A percentile compares a stretch with the other conserved stretches of the same genome.
Conservation (phyloP, 2,888 invertebrate species). For the Dioctria linearis region DNA sequence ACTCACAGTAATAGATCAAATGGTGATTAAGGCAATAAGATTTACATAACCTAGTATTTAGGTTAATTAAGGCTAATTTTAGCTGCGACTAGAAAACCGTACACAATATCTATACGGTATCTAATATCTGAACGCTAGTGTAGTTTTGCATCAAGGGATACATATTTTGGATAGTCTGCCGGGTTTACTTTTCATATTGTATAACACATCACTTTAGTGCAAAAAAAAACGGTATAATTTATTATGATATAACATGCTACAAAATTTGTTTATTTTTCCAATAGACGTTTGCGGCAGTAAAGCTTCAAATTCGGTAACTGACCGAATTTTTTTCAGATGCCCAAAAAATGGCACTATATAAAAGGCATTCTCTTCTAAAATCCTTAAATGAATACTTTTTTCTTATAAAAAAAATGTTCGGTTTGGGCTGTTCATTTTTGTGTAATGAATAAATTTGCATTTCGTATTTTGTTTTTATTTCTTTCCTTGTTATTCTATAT, state of each 20-base stretch:
- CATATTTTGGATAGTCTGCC: too few species aligned
- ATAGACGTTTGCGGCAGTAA: background rate
- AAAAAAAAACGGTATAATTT: too few species aligned
- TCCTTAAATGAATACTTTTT: slow-evolving; percentile 39
- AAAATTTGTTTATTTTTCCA: background rate
- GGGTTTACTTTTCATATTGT: too few species aligned
- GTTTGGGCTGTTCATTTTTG: slow-evolving; percentile 36
- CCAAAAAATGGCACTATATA: background rate
- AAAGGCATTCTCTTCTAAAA: slow-evolving; percentile 2
- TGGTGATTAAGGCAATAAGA: too few species aligned
- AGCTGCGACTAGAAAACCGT: too few species aligned
- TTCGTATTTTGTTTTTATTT: slow-evolving; percentile 4
- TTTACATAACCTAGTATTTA: too few species aligned
- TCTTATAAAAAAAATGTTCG: slow-evolving; percentile 5
- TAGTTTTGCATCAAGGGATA: too few species aligned
- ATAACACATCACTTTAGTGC: too few species aligned
- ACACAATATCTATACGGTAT: too few species aligned
- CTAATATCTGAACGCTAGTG: too few species aligned
- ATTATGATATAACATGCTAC: background rate
- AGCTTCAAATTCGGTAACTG: background rate
- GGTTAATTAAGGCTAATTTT: too few species aligned
- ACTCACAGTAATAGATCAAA: too few species aligned
- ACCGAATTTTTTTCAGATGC: background rate
- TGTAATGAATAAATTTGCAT: slow-evolving; percentile 10
- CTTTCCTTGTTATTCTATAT: background rate